Evolutionary conservation across 2,113 vertebrate genomes (phyloP), one percentile per base, ranked within the genome.

Genomic region (Psilopsiagon aurifrons): DNA sequence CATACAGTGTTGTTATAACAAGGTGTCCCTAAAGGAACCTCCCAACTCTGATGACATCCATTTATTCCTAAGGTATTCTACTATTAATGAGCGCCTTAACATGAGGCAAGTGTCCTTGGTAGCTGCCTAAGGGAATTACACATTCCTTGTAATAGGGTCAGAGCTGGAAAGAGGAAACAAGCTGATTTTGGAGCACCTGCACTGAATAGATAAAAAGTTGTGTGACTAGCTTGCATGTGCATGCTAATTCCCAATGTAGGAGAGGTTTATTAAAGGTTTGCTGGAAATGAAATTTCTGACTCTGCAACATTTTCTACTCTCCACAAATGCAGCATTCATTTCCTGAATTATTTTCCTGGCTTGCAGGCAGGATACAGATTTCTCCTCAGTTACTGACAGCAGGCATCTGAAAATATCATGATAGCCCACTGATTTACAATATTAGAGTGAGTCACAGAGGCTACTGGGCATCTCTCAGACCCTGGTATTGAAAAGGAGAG

Each of bases 261-360:
- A 80, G 59, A 19, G 14, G 79, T 84, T 85, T 80, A 83, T 76
- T 90, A 83, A 91, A 88, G 70, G 29, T 83, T 86, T 87, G 31
- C 83, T 91, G 73, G 79, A 95, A 96, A 81, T 82, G 7, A 86
- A 77, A 89, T 83, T 90, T 81, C 75, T 92, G 60, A 83, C 41
- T 83, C 16, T 76, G 16, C 19, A 51, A 60, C 7, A n/a, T 92
- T 91, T 78, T 70, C 73, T 86, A 9, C 47, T 91, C 47, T 81
- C 11, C 27, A 75, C 17, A 92, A 92, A 88, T 33, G 9, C n/a
- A 90, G 13, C 13, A 29, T 75, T 87, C 13, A 82, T 90, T 95
- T 97, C 90, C 89, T 92, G 74, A 94, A 69, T 86, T 78, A 73
- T 90, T 94, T 76, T 89, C 43, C 76, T 89, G 88, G 62, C 88